Base-by-base conservation (phyloP, 2,888 invertebrate species). In the Steromphala cineraria region DNA sequence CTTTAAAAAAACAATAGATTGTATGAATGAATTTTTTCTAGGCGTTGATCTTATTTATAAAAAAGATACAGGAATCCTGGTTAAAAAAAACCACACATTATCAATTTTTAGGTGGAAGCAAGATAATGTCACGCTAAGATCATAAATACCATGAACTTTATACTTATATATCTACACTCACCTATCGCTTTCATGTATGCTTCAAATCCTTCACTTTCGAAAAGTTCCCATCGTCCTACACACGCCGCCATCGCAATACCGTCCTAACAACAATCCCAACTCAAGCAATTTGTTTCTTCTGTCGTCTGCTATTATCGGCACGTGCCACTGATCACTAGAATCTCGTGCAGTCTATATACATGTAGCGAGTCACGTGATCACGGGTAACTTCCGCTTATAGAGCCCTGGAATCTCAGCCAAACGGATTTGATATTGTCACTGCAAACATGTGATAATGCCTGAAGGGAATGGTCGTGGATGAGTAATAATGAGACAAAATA, bases 171-270 rank as follows among this genome's bases (percentile, higher is more conserved):
- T 10, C 10, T 28, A 17, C 1, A 82, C 88, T 82, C 80, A 88
- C 88, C 87, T n/a, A 87, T 87, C 36, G 88, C 87, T 80, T 83
- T 83, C 88, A 88, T 87, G 75, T 86, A 88, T 31, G 87, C 86
- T 56, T 84, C 84, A 71, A 88, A 88, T 56, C 87, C 85, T 62
- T 87, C 88, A 56, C 86, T 86, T 28, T 67, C 81, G 75, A 83
- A 83, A 19, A 88, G 83, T 76, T 88, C 85, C 88, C 88, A 88
- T 83, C 86, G 85, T 74, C 87, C 87, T 52, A 82, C 75, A 55
- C 84, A 82, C 31, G 82, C 83, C 10, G 87, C 82, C 88, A 88
- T 88, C 28, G 28, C 28, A 62, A 28, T n/a, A 24, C 15, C 10
- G 15, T 13, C 24, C 13, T 28, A 28, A 17, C 24, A 24, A 56